A percentile compares a stretch with the other conserved stretches of the same genome.
These are phyloP conservation scores for Apodemia arnacis DNA, from an alignment of 2,888 invertebrate genomes.

Conservation along the genomic window DNA sequence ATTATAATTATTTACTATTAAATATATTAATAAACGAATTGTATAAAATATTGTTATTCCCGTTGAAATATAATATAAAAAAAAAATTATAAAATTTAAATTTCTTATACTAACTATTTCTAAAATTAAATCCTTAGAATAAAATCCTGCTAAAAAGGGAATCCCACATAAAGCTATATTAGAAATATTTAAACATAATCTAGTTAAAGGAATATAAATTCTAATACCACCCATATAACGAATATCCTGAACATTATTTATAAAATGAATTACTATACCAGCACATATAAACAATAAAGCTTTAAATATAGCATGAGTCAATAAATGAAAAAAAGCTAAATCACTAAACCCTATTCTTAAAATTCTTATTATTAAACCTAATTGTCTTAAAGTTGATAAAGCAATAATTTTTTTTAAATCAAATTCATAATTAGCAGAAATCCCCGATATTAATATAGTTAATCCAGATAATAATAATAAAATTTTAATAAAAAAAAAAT, in stretches of 20 bases:
- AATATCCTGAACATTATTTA: conserved; percentile 96
- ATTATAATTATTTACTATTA: conserved; percentile 92
- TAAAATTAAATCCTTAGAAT: conserved; percentile 96
- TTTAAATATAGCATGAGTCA: neutral
- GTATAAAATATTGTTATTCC: conserved; percentile 94
- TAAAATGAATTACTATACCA: conserved; percentile 94
- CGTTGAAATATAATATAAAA: conserved; percentile 94
- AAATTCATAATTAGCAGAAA: conserved; percentile 95
- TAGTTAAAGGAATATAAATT: conserved; percentile 87
- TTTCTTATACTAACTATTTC: conserved; percentile 92
- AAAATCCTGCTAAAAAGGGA: conserved; percentile 96
- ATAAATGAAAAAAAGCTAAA: conserved; percentile 92
- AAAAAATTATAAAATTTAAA: conserved; percentile 93
- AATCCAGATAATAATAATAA: conserved; percentile 89
- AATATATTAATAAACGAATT: conserved; percentile 94
- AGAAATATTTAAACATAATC: neutral
- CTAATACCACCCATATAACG: conserved; percentile 94
- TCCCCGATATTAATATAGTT: conserved; percentile 95
- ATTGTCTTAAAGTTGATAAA: conserved; percentile 97
- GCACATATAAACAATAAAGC: neutral
- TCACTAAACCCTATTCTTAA: conserved; percentile 93
- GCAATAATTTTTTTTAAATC: conserved; percentile 98
- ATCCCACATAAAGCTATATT: conserved; percentile 95
- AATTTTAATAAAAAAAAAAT: conserved; percentile 90
- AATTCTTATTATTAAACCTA: conserved; percentile 97